Evolutionary conservation across 2,797 vertebrate species (phyloP).

Genomic region (Liparis tanakae): DNA sequence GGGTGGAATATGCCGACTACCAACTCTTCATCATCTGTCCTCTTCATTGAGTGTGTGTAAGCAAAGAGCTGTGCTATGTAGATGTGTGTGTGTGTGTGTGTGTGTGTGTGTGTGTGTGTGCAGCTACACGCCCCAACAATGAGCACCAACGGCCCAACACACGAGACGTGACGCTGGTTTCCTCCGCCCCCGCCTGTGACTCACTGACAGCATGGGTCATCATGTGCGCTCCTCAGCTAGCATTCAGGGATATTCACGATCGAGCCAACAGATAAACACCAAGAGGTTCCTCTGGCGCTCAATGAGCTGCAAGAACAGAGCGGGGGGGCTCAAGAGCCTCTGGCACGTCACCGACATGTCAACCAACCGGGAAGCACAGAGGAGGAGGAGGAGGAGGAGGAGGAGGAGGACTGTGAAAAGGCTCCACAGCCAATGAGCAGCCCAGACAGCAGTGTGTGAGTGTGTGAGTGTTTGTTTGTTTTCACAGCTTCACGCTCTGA

Average conservation of each 20-base stretch:
- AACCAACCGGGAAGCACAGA: constrained; percentile 49
- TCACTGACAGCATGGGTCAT: background rate
- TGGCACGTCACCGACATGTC: constrained; percentile 54
- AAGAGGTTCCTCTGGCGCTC: background rate
- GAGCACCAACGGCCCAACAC: constrained; percentile 54
- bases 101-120: constrained; percentile 58
- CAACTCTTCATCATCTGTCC: too few species aligned
- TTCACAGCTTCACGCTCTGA: too few species aligned
- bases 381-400: background rate
- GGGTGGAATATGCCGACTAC: too few species aligned
- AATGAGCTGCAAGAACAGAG: constrained; percentile 24
- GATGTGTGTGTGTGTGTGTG: too few species aligned
- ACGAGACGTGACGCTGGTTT: constrained; percentile 74
- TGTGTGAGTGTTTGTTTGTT: too few species aligned
- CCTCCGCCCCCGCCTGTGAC: too few species aligned
- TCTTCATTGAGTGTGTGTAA: too few species aligned
- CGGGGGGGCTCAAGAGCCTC: constrained; percentile 45
- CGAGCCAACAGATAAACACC: background rate
- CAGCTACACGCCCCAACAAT: constrained; percentile 51
- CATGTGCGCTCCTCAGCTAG: background rate
- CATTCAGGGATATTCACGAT: background rate
- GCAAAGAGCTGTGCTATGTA: too few species aligned
- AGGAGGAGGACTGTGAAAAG: constrained; percentile 22
- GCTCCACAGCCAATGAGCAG: constrained; percentile 18
- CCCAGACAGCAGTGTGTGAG: background rate